A percentile compares a stretch with the other conserved stretches of the same genome.
Evolutionary conservation across 30 jellyfish, hydroid and myxozoan species (phyloP).

Genomic region (Chironex yamaguchii): DNA sequence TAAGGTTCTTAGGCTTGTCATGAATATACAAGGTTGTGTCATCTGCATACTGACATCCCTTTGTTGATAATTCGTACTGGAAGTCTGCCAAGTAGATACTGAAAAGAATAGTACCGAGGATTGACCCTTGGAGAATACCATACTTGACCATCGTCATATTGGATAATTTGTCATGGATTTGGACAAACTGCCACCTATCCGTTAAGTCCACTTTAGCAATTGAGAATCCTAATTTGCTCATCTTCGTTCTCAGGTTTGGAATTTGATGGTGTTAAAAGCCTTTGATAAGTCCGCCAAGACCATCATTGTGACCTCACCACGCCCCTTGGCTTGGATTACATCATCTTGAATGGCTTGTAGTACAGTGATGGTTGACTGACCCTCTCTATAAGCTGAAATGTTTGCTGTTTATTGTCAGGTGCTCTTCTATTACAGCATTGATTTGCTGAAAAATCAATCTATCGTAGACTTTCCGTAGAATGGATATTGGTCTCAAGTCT

Average conservation of each 20-base stretch:
- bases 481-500: conserved; percentile 23
- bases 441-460: conserved; percentile 22
- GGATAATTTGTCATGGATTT: conserved; percentile 51
- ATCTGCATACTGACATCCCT: conserved; percentile 13
- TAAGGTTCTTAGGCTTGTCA: conserved; percentile 51
- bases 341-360: conserved; percentile 34
- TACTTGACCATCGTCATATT: neutral
- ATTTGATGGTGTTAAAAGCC: too few relatives aligned
- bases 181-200: conserved; percentile 45
- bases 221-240: conserved; percentile 34
- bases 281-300: conserved; percentile 70
- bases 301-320: conserved; percentile 66
- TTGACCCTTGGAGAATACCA: conserved; percentile 71
- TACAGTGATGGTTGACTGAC: conserved; percentile 51
- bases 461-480: conserved; percentile 17
- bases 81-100: too few relatives aligned
- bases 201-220: conserved; percentile 39
- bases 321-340: conserved; percentile 35
- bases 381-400: conserved; percentile 48
- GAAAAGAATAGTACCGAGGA: conserved; percentile 56
- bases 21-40: conserved; percentile 55
- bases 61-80: conserved; percentile 25
- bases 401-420: too few relatives aligned
- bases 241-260: neutral
- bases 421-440: too few relatives aligned